Percentiles rank a stretch among this genome's conserved stretches.
Conservation (phyloP, 2,888 invertebrate species). For the Coenonympha arcania region DNA sequence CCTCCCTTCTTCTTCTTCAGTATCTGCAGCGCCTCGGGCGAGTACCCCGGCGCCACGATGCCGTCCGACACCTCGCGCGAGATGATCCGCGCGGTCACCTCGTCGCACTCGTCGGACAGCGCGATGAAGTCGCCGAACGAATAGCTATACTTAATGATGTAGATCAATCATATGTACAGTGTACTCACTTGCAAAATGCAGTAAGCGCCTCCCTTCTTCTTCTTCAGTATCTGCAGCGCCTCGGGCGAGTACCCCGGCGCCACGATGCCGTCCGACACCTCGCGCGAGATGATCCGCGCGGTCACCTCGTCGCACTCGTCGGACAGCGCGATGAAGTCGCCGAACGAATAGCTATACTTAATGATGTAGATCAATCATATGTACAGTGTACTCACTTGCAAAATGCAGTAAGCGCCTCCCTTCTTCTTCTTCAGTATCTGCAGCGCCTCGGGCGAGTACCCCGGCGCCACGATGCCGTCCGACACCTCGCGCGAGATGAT, state of each 20-base stretch:
- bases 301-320: constrained; percentile 92
- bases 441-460: constrained; percentile 87
- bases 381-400: constrained; percentile 74
- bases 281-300: constrained; percentile 91
- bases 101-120: constrained; percentile 92
- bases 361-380: too few relatives aligned
- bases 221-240: constrained; percentile 88
- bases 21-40: constrained; percentile 85
- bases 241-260: constrained; percentile 91
- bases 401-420: constrained; percentile 90
- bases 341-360: too few relatives aligned
- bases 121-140: constrained; percentile 99
- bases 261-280: constrained; percentile 98
- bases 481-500: constrained; percentile 96
- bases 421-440: constrained; percentile 94
- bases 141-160: too few relatives aligned
- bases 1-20: constrained; percentile 97
- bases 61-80: constrained; percentile 97
- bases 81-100: constrained; percentile 91
- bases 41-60: constrained; percentile 96
- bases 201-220: constrained; percentile 95
- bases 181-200: constrained; percentile 84
- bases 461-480: constrained; percentile 98
- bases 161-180: not conserved
- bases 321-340: constrained; percentile 96